Evolutionary conservation across 2,888 invertebrate genomes (phyloP).

Genomic region (Chaetogeoica ovagalla): DNA sequence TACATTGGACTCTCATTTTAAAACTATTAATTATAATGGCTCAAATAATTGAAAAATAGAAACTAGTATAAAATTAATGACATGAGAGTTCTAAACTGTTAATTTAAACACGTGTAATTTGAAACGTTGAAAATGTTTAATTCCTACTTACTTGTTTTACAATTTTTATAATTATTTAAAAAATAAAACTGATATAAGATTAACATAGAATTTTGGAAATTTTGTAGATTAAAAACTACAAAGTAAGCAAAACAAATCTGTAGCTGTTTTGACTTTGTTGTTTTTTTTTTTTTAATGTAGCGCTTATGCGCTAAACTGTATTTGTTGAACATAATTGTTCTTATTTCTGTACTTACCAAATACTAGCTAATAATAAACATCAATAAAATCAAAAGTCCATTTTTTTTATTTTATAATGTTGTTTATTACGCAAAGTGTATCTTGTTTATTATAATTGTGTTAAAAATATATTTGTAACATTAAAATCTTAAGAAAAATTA

Average conservation of each 20-base stretch:
- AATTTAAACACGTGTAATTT: constrained; percentile 22
- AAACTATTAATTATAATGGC: neutral
- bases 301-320: constrained; percentile 8
- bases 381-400: constrained; percentile 15
- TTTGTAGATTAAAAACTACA: constrained; percentile 17
- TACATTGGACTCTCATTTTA: neutral
- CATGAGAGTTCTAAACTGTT: constrained; percentile 34
- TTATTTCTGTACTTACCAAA: constrained; percentile 48
- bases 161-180: constrained; percentile 43
- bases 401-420: constrained; percentile 25
- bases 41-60: neutral
- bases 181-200: constrained; percentile 18
- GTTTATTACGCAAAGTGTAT: constrained; percentile 12
- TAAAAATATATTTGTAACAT: constrained; percentile 29
- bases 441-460: constrained; percentile 36
- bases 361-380: constrained; percentile 35
- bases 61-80: neutral
- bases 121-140: constrained; percentile 22
- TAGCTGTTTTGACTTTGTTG: constrained; percentile 17
- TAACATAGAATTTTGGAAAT: constrained; percentile 30
- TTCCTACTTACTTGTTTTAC: constrained; percentile 52
- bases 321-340: constrained; percentile 29
- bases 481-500: constrained; percentile 16
- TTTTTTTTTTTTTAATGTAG: constrained; percentile 2
- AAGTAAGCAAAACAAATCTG: constrained; percentile 7